Evolutionary conservation across 2,888 invertebrate species (phyloP), one percentile per base, ranked within the genome.

Genomic region (Epistrophella euchroma): DNA sequence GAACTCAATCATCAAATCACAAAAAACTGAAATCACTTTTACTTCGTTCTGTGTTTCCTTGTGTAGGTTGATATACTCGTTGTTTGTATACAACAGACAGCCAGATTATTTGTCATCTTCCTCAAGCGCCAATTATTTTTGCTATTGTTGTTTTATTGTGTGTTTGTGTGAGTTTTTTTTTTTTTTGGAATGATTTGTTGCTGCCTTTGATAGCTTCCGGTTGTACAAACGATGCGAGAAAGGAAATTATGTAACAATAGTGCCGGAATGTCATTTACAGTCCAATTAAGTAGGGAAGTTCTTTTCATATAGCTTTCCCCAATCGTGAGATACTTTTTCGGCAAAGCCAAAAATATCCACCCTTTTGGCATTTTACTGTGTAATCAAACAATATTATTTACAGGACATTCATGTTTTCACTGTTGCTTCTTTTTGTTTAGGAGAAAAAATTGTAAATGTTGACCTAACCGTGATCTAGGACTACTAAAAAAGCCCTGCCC

Each of bases 401-500:
- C 28, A 35, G 43, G 43, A 45, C 22, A 50, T 32, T 74, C 37
- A 22, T 22, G 32, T 55, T 40, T 45, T 22, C 40, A 45, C 45
- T 66, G 58, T 40, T 25, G 35, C 64, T 71, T 37, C 71, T 9
- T 19, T 55, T 9, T 70, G 17, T n/a, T 28, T 56, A 19, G 19
- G 0, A 62, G 43, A 45, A 32, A 60, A 40, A 60, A 62, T 22
- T 43, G 73, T 37, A 72, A 82, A 78, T 68, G 52, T 37, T 77
- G 66, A 82, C 82, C 68, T 68, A 78, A 78, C 60, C 78, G 58
- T 73, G 32, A n/a, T n/a, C n/a, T 68, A 32, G 7, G 0, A 7
- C 32, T 32, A 68, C 60, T 75, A 75, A 84, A 84, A 79, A 75
- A 79, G 70, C 74, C 74, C 70, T 17, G 47, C 37, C 70, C 56